Evolutionary conservation across 1,140 invertebrate genomes (phyloP), one percentile per base, ranked within the genome.

Genomic region (Arctopsyche grandis): DNA sequence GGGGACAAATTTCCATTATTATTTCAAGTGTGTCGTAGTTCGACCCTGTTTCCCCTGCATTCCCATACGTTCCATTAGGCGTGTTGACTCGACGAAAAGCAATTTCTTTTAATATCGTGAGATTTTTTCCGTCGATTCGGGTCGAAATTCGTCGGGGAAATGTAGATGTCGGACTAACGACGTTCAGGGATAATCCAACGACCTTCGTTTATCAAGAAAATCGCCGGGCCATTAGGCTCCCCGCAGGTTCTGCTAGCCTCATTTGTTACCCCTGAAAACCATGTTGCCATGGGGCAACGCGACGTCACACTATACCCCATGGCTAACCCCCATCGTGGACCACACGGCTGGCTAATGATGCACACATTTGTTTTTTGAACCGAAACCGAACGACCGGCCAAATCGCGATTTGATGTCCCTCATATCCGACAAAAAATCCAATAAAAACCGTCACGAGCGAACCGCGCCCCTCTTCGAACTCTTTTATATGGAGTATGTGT

Each of bases 201-300:
- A 70, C 69, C 69, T 70, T 26, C 69, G 69, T 70, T 70, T 70
- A 70, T 70, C 69, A 70, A 74, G 71, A 46, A 74, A 74, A 74
- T 74, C 71, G 46, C 71, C 22, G 7, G 24, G 38, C 71, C 71
- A 56, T 74, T 74, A 56, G 38, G 46, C 44, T 48, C 24, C 69
- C 69, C 24, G n/a, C 69, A 29, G 38, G 69, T 29, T 70, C 10
- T 26, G 21, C 26, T 26, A 43, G 29, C 21, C 69, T 70, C 69
- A 70, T 70, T 70, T 70, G 26, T 70, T 70, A 38, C 48, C 1
- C 3, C 16, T 38, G 7, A 7, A 38, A 38, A 38, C 29, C 29
- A 38, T 38, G 29, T 38, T 38, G 7, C 29, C 29, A 38, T 38
- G 29, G 29, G 29, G 29, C 29, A 38, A 38, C 7, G 29, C 48